Evolutionary conservation across 2,797 vertebrate genomes (phyloP), one percentile per base, ranked within the genome.

Genomic region (Ispidina lecontei): DNA sequence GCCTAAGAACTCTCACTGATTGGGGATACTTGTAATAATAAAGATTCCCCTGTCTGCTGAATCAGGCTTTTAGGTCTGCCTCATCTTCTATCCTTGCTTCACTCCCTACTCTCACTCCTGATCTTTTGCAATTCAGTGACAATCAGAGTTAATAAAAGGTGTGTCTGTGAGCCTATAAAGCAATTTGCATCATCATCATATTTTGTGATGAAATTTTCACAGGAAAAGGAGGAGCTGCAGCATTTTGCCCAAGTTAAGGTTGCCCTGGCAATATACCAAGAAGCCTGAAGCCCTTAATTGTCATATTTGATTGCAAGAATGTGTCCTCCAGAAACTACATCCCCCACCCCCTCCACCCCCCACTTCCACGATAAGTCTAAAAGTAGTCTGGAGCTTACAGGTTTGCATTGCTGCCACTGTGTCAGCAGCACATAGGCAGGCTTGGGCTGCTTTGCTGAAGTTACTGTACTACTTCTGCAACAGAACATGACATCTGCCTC

Each of bases 121-220:
- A 78, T 80, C 78, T 96, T 95, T 95, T 90, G 93, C 89, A 96
- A 94, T 80, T 83, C 69, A 47, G 68, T 91, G 87, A 76, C 92
- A 94, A 95, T 73, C 83, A 77, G 33, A 93, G 31, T 74, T 94
- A 93, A 84, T 83, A 95, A 90, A 87, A 94, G 93, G 94, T 69
- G 88, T 85, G 75, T 82, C 82, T 74, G 39, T 84, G 81, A 55
- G 87, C 67, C 89, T 93, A 6, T 52, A 95, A 87, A 64, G 58
- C 65, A 94, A 89, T 95, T 94, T 96, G 68, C 90, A 91, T 91
- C 90, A 93, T 91, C 90, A 92, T 93, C 81, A 76, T 47, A 41
- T 74, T 93, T 77, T 65, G 68, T 95, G 89, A 95, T 88, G 90
- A 93, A 94, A 91, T 93, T 93, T 96, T 93, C 64, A 69, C 59